Base-by-base conservation (phyloP, 2,888 invertebrate genomes). In the Stegana nigrithorax region DNA sequence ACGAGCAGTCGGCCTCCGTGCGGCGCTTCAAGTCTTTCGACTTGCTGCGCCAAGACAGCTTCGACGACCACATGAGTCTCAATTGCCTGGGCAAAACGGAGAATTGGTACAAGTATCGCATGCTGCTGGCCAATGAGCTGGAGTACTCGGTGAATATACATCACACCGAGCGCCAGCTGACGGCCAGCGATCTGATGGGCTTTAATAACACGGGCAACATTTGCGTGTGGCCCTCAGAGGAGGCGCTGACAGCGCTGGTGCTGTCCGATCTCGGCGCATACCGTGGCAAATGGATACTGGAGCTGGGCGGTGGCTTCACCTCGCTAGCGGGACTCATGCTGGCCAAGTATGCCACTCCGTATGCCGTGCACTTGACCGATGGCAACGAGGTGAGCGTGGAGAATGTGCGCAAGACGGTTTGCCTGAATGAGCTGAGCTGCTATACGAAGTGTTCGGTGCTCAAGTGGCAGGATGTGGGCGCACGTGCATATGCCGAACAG, bases 231-330 rank as follows among this genome's bases (percentile, higher is more conserved):
- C 92, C 92, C 12, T 92, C 92, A 0, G 93, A 93, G 84, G 92
- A 93, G 83, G 90, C 92, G 3, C 83, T 93, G 55, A 90, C 91
- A 2, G 91, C 91, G 71, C 91, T 91, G 76, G 86, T 89, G 47
- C 86, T 93, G 60, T 88, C 89, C 70, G 90, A 93, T 80, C 84
- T 88, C 56, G 78, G 86, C n/a, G 83, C 89, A 42, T 93, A 93
- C 83, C 86, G 88, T n/a, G 88, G 88, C 66, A 91, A 91, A 81
- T 88, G 87, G 78, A 89, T 94, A 25, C 87, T 93, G 73, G 94
- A 94, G 83, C 86, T 94, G 45, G 94, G 94, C 2, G 94, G 94
- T 17, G 94, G 94, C 2, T 94, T 94, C 92, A 93, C 93, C 19
- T 93, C 93, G 72, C 86, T 94, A 27, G 93, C 93, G 6, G 94